phyloP scores from a whole-genome alignment of 2,888 invertebrate species.

The Athalia cordata region DNA sequence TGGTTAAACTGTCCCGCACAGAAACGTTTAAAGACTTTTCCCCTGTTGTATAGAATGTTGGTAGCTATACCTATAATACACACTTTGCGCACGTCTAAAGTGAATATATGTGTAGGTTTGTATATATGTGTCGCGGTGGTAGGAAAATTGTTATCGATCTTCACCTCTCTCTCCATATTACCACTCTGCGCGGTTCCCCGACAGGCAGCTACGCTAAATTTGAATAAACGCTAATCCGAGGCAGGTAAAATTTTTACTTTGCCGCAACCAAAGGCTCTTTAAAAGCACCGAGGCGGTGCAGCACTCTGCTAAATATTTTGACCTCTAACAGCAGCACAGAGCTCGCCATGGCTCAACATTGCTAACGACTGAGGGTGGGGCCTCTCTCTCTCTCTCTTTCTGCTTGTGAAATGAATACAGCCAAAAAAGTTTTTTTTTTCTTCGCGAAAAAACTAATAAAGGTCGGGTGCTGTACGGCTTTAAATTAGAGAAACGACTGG shows the following conservation, averaged over 20 bases:
- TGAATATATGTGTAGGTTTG: background rate
- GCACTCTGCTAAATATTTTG: slow-evolving; percentile 38
- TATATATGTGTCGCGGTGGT: background rate
- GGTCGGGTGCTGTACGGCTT: background rate
- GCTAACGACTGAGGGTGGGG: slow-evolving; percentile 21
- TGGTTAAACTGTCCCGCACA: slow-evolving; percentile 57
- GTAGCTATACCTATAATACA: too few species aligned
- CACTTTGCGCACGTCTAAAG: background rate
- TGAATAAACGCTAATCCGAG: slow-evolving; percentile 33
- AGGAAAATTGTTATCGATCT: slow-evolving; percentile 36
- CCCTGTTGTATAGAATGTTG: too few species aligned
- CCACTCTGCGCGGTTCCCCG: background rate
- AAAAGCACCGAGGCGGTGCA: slow-evolving; percentile 36
- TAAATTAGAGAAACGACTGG: slow-evolving; percentile 18
- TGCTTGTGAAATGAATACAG: slow-evolving; percentile 16
- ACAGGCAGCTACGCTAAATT: slow-evolving; percentile 3
- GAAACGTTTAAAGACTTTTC: slow-evolving; percentile 31
- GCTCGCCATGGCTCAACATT: slow-evolving; percentile 6
- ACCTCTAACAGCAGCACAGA: background rate
- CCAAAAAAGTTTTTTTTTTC: background rate
- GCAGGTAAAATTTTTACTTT: slow-evolving; percentile 33
- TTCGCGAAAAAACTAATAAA: slow-evolving; percentile 33
- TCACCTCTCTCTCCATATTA: background rate
- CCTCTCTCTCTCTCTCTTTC: background rate
- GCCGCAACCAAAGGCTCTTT: slow-evolving; percentile 22